phyloP scores from a whole-genome alignment of 2,888 invertebrate genomes.

The Enchytraeus crypticus region DNA sequence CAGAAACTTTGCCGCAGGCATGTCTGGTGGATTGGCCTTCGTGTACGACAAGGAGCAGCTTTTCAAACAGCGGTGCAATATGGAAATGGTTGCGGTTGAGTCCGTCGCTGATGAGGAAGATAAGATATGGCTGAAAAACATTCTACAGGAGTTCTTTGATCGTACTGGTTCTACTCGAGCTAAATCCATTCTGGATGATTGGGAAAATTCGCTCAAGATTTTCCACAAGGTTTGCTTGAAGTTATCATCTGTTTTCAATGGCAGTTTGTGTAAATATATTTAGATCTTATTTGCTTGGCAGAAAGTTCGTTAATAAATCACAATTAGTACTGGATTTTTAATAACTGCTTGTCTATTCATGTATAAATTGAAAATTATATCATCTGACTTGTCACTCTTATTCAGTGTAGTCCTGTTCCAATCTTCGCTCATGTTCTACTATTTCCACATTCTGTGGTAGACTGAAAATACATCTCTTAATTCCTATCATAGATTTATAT shows the following conservation, averaged over 20 bases:
- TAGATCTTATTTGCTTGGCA: too few species aligned
- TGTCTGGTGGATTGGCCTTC: constrained; percentile 95
- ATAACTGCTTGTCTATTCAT: too few species aligned
- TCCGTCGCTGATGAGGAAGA: constrained; percentile 72
- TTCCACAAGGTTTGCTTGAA: constrained; percentile 66
- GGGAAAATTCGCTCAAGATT: constrained; percentile 66
- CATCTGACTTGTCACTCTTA: too few species aligned
- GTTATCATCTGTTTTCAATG: neutral
- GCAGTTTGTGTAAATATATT: too few species aligned
- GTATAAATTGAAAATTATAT: too few species aligned
- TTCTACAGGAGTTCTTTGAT: constrained; percentile 73
- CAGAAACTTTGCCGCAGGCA: constrained; percentile 96
- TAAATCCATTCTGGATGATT: constrained; percentile 64
- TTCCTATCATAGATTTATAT: too few species aligned
- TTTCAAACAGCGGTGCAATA: constrained; percentile 61
- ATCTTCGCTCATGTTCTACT: too few species aligned
- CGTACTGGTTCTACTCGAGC: constrained; percentile 84
- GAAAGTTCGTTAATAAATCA: too few species aligned
- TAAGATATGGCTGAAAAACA: constrained; percentile 62
- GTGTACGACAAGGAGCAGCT: constrained; percentile 65
- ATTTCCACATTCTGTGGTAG: too few species aligned
- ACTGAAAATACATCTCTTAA: too few species aligned
- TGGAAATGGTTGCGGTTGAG: constrained; percentile 86
- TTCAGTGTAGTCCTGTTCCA: too few species aligned
- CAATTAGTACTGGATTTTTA: too few species aligned